These are phyloP conservation scores for Melieria picta DNA, from an alignment of 2,888 invertebrate species.

Conservation along the genomic window DNA sequence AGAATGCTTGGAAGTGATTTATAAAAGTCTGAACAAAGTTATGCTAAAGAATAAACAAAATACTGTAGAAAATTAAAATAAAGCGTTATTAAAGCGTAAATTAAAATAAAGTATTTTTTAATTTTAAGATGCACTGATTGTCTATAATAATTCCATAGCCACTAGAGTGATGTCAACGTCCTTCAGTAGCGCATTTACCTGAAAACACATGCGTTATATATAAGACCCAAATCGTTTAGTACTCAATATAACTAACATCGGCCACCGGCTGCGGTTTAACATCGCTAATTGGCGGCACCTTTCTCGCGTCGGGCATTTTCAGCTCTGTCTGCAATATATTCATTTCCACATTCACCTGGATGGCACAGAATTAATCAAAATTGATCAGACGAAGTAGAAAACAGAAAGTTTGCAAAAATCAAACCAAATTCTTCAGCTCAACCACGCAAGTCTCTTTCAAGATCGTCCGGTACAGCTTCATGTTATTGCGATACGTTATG, in stretches of 20 bases:
- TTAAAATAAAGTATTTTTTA: background rate
- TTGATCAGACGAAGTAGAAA: background rate
- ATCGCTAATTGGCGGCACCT: conserved; percentile 20
- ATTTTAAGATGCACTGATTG: conserved; percentile 6
- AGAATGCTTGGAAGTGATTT: conserved; percentile 62
- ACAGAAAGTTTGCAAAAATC: background rate
- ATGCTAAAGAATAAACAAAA: conserved; percentile 35
- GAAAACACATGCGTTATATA: conserved; percentile 10
- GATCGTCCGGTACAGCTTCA: conserved; percentile 50
- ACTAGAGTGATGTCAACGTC: conserved; percentile 40
- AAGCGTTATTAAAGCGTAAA: too few species aligned
- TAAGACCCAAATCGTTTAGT: background rate
- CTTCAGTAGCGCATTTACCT: conserved; percentile 47
- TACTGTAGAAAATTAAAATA: background rate
- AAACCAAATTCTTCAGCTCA: conserved; percentile 55
- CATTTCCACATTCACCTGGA: conserved; percentile 52
- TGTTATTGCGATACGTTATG: conserved; percentile 48
- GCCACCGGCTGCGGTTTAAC: background rate
- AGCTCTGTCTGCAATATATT: conserved; percentile 48
- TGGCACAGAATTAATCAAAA: background rate
- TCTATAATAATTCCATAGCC: conserved; percentile 16
- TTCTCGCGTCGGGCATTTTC: conserved; percentile 47
- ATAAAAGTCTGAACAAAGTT: conserved; percentile 50
- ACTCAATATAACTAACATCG: background rate
- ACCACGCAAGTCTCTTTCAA: conserved; percentile 50